Conservation (phyloP, 2,888 invertebrate genomes). For the Keiferia lycopersicella region DNA sequence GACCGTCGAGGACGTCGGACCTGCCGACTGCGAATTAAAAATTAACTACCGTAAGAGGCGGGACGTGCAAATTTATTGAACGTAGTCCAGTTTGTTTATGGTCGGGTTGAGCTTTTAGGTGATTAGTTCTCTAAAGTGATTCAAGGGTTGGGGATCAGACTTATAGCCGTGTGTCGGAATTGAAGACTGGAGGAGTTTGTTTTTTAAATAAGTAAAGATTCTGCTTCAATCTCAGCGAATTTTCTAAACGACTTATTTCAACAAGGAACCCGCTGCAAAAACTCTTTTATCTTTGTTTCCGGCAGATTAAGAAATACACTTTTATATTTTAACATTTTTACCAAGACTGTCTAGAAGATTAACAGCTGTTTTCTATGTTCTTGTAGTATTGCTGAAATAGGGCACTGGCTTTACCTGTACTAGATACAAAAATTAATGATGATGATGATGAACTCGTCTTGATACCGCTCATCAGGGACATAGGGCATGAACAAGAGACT, state of each 20-base stretch:
- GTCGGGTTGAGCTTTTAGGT: slow-evolving; percentile 57
- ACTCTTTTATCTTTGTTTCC: no score
- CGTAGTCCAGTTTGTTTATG: slow-evolving; percentile 62
- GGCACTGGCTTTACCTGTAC: no score
- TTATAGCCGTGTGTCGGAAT: slow-evolving; percentile 26
- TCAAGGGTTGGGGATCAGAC: slow-evolving; percentile 36
- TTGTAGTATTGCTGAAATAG: no score
- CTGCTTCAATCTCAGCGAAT: background rate
- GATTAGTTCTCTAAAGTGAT: slow-evolving; percentile 59
- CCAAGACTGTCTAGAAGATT: no score
- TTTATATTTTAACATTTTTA: no score
- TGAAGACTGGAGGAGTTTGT: background rate
- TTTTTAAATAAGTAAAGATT: background rate
- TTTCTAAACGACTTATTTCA: background rate
- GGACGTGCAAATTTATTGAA: slow-evolving; percentile 63
- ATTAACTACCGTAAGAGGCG: slow-evolving; percentile 60
- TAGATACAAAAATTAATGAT: no score
- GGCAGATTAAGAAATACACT: no score
- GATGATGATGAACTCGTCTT: no score
- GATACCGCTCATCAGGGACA: no score
- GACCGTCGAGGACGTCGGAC: slow-evolving; percentile 62
- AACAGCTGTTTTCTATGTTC: no score
- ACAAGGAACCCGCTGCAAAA: background rate
- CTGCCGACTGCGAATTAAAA: slow-evolving; percentile 69
- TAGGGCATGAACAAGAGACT: no score